phyloP scores from a whole-genome alignment of 2,113 vertebrate genomes.

The Oryzias javanicus region DNA sequence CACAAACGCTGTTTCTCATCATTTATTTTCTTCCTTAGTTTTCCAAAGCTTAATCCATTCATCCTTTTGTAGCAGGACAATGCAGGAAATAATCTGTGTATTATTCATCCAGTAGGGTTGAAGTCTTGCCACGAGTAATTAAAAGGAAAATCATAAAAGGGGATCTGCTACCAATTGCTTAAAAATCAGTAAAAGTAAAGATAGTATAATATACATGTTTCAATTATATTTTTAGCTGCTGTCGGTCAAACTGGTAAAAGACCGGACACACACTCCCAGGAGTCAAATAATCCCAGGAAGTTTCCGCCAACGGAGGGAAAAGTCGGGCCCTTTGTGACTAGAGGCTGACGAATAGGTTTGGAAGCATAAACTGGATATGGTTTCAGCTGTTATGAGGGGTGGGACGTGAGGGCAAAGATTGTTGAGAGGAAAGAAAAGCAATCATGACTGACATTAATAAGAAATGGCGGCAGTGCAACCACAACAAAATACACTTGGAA shows the following conservation, averaged over 20 bases:
- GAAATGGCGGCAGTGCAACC: conserved; percentile 31
- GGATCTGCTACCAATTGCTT: conserved; percentile 53
- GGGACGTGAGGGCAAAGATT: conserved; percentile 48
- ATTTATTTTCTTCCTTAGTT: conserved; percentile 8
- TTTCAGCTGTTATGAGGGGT: conserved; percentile 47
- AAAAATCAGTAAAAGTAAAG: conserved; percentile 57
- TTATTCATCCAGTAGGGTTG: not conserved
- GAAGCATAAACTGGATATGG: conserved; percentile 44
- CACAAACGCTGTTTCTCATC: conserved; percentile 38
- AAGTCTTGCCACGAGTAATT: conserved; percentile 39
- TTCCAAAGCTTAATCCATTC: conserved; percentile 20
- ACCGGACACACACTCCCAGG: conserved; percentile 14
- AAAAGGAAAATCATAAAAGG: conserved; percentile 50
- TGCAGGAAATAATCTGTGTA: conserved; percentile 7
- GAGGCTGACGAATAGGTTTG: conserved; percentile 58
- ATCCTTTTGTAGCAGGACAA: conserved; percentile 19
- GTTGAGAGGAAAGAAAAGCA: conserved; percentile 47
- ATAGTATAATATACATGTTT: conserved; percentile 49
- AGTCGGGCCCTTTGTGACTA: conserved; percentile 43
- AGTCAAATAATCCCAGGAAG: conserved; percentile 39
- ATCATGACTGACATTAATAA: conserved; percentile 45
- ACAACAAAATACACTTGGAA: conserved; percentile 34
- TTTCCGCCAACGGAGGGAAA: conserved; percentile 26
- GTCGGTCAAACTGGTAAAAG: conserved; percentile 10
- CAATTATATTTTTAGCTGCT: conserved; percentile 30